Base-by-base conservation (phyloP, 2,888 invertebrate genomes). In the Drosophila melanosoma region DNA sequence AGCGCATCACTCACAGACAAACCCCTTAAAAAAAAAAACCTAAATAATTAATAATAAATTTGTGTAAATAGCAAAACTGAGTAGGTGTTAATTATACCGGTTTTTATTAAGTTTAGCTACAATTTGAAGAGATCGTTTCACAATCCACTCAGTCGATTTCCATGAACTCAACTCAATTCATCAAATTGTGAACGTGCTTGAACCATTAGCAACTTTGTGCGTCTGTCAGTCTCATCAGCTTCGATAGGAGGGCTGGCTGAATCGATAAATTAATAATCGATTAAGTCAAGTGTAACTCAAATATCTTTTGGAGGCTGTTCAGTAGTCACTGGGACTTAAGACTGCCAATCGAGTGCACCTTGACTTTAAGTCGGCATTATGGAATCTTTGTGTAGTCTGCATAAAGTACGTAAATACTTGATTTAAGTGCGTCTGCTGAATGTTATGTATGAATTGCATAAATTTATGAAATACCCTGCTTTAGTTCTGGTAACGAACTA, bases 291-390 rank as follows among this genome's bases (percentile, higher is more conserved):
- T 63, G 35, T 17, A 48, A 17, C 17, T 35, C 17, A 40, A 68
- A 58, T 58, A 36, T 45, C 36, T 15, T 33, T 10, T 26, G 32
- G 42, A 42, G 26, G 12, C 20, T 51, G n/a, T 35, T 51, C 23
- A 35, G n/a, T 11, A n/a, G n/a, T 26, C 20, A 1, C 29, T 35
- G 1, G 57, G 48, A 68, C 56, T 56, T 51, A 36, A 29, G 54
- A 36, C 51, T 61, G 15, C 52, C 33, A 45, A 36, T 48, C 73
- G 52, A 83, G 76, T 38, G 45, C 17, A 64, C 72, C 69, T 79
- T 82, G 82, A 84, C 58, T 83, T 61, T 33, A 60, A 56, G 61
- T 73, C 59, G 42, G 56, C 57, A 63, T 42, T 60, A 57, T 64
- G 63, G 33, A 20, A 53, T 49, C 29, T 54, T 54, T 48, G 53